Percentiles rank a stretch among this genome's conserved stretches.
Evolutionary conservation across 2,888 invertebrate genomes (phyloP).

Genomic region (Punctoribates punctum): DNA sequence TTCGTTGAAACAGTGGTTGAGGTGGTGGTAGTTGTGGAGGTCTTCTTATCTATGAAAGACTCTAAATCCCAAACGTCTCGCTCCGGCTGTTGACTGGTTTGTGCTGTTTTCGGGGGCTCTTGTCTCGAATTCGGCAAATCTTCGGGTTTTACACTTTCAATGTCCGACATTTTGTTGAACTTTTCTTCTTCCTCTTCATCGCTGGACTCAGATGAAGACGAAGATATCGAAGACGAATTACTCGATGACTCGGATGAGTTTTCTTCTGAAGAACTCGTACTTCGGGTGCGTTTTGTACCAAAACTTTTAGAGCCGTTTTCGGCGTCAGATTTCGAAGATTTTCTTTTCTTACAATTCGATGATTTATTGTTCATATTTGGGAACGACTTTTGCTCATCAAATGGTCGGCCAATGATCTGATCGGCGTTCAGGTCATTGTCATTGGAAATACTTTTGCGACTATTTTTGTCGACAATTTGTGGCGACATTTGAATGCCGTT

Average conservation of each 20-base stretch:
- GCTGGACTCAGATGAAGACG: constrained; percentile 36
- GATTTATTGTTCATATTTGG: background rate
- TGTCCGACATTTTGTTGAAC: constrained; percentile 26
- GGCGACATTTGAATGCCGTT: constrained; percentile 5
- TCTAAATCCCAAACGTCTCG: constrained; percentile 38
- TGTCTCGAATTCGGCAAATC: constrained; percentile 1
- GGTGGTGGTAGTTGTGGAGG: constrained; percentile 16
- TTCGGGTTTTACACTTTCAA: constrained; percentile 16
- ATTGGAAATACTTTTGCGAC: constrained; percentile 8
- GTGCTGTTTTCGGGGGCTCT: constrained; percentile 30
- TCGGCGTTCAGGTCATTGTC: constrained; percentile 24
- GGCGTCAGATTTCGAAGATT: constrained; percentile 30
- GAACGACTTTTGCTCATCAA: constrained; percentile 21
- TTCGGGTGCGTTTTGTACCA: constrained; percentile 26
- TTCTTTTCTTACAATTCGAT: constrained; percentile 12
- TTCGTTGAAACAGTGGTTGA: background rate
- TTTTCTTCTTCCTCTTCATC: constrained; percentile 42
- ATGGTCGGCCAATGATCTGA: constrained; percentile 13
- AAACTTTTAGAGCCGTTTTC: constrained; percentile 25
- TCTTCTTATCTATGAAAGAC: constrained; percentile 41
- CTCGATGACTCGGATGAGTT: constrained; percentile 39
- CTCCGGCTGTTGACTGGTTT: constrained; percentile 37
- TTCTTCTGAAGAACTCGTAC: constrained; percentile 39
- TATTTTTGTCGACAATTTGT: constrained; percentile 15
- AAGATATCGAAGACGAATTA: constrained; percentile 33